These are phyloP conservation scores for Trichacis sp. DNA, from an alignment of 2,888 invertebrate species.

Conservation along the genomic window DNA sequence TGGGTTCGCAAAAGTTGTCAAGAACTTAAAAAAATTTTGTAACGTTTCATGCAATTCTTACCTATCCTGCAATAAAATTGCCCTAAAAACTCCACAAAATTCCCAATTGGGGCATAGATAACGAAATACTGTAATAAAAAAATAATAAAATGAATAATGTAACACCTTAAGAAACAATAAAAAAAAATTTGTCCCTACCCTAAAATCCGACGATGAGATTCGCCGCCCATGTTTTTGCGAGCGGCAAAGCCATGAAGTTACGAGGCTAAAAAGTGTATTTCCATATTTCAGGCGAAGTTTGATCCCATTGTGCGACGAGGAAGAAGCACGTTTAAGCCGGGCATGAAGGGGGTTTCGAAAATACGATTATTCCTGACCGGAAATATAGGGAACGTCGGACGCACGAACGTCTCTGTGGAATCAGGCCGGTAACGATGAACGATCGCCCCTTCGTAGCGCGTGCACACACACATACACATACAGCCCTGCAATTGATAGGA, in stretches of 20 bases:
- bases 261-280: background rate
- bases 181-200: too few relatives aligned
- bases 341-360: slow-evolving; percentile 9
- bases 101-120: too few relatives aligned
- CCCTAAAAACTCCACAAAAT: too few relatives aligned
- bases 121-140: too few relatives aligned
- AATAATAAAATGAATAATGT: too few relatives aligned
- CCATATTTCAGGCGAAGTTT: slow-evolving; percentile 5
- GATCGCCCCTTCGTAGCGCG: slow-evolving; percentile 27
- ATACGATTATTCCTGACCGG: slow-evolving; percentile 8
- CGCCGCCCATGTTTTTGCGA: too few relatives aligned
- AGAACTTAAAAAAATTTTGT: too few relatives aligned
- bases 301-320: slow-evolving; percentile 4
- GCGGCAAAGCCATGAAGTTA: background rate
- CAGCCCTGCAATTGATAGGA: slow-evolving; percentile 37
- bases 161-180: too few relatives aligned
- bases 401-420: slow-evolving; percentile 20
- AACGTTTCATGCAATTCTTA: too few relatives aligned
- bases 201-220: too few relatives aligned
- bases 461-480: slow-evolving; percentile 29
- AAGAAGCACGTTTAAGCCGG: slow-evolving; percentile 3
- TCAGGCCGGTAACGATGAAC: slow-evolving; percentile 35
- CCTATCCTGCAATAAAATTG: too few relatives aligned
- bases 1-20: too few relatives aligned
- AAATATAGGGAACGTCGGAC: slow-evolving; percentile 19